Evolutionary conservation across 37 sponge, comb jelly and placozoan genomes (phyloP).

Genomic region (Eunapius fragilis): DNA sequence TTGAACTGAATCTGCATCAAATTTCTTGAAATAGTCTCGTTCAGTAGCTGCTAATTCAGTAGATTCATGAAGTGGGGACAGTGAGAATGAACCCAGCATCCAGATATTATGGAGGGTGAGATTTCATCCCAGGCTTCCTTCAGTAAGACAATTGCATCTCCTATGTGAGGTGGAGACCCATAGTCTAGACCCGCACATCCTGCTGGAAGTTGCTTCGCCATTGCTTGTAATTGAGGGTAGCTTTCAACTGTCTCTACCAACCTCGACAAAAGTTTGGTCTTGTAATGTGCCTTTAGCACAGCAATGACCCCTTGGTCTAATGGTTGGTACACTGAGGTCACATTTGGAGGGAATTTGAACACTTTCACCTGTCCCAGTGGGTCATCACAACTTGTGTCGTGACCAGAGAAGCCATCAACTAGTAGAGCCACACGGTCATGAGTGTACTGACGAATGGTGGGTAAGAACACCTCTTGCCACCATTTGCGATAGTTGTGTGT

Average conservation of each 20-base stretch:
- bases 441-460: slow-evolving; percentile 11
- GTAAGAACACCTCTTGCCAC: slow-evolving; percentile 7
- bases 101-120: background rate
- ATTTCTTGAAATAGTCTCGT: background rate
- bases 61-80: background rate
- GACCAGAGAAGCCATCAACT: slow-evolving; percentile 2
- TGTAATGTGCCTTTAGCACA: slow-evolving; percentile 6
- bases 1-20: background rate
- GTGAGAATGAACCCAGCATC: background rate
- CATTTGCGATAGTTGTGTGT: background rate
- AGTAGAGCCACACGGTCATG: background rate
- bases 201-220: background rate
- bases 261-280: background rate
- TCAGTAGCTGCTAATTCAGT: background rate
- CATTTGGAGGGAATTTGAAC: background rate
- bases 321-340: slow-evolving; percentile 15
- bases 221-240: background rate
- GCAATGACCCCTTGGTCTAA: slow-evolving; percentile 9
- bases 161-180: background rate
- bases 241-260: too few species aligned
- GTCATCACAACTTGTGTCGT: slow-evolving; percentile 10
- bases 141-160: background rate
- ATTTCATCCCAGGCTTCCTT: background rate
- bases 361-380: slow-evolving; percentile 6
- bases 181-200: background rate